Base-by-base conservation (phyloP, 2,888 invertebrate genomes). In the Megalurothrips usitatus region DNA sequence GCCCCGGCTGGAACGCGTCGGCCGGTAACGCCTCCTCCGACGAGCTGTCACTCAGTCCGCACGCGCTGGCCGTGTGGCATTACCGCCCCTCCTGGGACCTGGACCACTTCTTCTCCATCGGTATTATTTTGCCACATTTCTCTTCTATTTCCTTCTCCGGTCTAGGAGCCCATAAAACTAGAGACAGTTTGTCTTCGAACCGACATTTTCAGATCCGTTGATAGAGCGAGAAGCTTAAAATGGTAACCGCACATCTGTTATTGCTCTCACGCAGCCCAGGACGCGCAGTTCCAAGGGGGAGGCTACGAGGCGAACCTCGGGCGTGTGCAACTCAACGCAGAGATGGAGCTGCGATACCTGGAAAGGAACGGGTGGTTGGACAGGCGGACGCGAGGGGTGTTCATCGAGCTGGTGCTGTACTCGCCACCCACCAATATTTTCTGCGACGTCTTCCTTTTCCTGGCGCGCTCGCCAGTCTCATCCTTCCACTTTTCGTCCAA, bases 301-400 rank as follows among this genome's bases (percentile, higher is more conserved):
- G 68, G 68, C 26, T 75, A 75, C 68, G 68, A 23, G 68, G 68
- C 12, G 68, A 26, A 75, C 68, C 68, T 75, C 23, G 68, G 68
- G 23, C 68, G 68, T 26, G 26, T 75, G 23, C 23, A 26, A 10
- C 68, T 75, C 68, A 75, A 75, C 68, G 68, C 68, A 3, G 68
- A 75, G 26, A 75, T 75, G 23, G 68, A 75, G 68, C 68, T 75
- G 68, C 68, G 68, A 10, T 75, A 75, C 68, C 23, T 75, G 68
- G 8, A 1, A 8, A 8, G 6, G 10, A 23, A 75, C 11, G 10
- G 26, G 23, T 75, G 68, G 68, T 26, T 75, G 68, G 68, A 75
- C 68, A 23, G 68, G 1, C 23, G 68, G 1, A 75, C 68, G 26
- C 68, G 68, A 10, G 68, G 68, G 23, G 26, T 75, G 26, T 75